These are phyloP conservation scores for Panagrolaimus sp. DNA, from an alignment of 1,140 invertebrate genomes.

Conservation along the genomic window DNA sequence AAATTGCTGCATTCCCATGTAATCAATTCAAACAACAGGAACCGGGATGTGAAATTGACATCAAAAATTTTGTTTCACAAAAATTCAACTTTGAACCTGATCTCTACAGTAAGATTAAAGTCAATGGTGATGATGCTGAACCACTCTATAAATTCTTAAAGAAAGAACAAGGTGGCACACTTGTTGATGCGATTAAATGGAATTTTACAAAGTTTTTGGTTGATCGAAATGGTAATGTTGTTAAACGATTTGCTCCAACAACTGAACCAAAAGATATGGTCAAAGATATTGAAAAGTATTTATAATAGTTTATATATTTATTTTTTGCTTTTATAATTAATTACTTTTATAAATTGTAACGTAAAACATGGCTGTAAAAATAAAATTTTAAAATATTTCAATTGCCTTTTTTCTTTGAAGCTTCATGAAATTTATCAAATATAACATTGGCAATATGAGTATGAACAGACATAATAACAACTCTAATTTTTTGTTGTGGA, in stretches of 20 bases:
- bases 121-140: constrained; percentile 46
- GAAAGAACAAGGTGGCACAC: constrained; percentile 59
- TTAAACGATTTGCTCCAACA: constrained; percentile 33
- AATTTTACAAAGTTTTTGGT: constrained; percentile 39
- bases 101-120: constrained; percentile 47
- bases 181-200: constrained; percentile 46
- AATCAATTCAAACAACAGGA: constrained; percentile 50
- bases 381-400: too few relatives aligned
- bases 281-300: constrained; percentile 30
- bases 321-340: too few relatives aligned
- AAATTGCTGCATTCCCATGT: constrained; percentile 49
- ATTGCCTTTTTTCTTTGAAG: too few relatives aligned
- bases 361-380: too few relatives aligned
- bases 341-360: too few relatives aligned
- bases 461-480: too few relatives aligned
- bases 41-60: constrained; percentile 46
- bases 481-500: too few relatives aligned
- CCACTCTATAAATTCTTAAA: constrained; percentile 58
- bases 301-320: too few relatives aligned
- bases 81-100: constrained; percentile 54
- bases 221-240: constrained; percentile 30
- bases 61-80: constrained; percentile 57
- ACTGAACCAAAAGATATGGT: constrained; percentile 34
- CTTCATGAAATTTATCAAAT: too few relatives aligned
- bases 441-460: too few relatives aligned